A percentile compares a stretch with the other conserved stretches of the same genome.
These are phyloP conservation scores for Drosophila arawakana DNA, from an alignment of 1,140 invertebrate species.

Conservation along the genomic window DNA sequence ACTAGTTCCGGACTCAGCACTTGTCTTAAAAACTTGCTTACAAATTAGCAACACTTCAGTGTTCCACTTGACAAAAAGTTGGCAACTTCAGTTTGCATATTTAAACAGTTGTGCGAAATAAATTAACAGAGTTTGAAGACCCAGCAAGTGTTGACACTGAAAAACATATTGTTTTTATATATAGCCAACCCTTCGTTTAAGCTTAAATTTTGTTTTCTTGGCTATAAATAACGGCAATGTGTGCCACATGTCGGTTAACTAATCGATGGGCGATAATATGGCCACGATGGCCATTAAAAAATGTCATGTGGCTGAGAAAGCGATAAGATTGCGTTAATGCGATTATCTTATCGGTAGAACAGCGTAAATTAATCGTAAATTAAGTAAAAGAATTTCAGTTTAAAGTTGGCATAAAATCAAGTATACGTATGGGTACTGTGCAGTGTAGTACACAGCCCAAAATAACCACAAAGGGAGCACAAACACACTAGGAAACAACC, in stretches of 20 bases:
- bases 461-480: neutral
- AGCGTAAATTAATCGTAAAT: constrained; percentile 3
- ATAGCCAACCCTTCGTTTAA: no score
- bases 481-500: neutral
- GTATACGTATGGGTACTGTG: neutral
- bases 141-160: neutral
- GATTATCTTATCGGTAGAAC: constrained; percentile 32
- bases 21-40: constrained; percentile 6
- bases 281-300: constrained; percentile 37
- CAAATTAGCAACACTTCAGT: constrained; percentile 22
- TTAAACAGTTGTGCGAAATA: neutral
- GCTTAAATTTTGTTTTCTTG: no score
- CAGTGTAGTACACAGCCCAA: constrained; percentile 3
- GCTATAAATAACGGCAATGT: constrained; percentile 13
- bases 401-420: constrained; percentile 1
- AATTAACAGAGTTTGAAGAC: neutral
- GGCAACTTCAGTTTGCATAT: constrained; percentile 14
- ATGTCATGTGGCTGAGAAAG: constrained; percentile 24
- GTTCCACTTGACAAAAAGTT: constrained; percentile 7
- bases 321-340: constrained; percentile 5
- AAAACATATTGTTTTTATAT: no score
- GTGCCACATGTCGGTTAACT: neutral
- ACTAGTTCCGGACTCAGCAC: constrained; percentile 16
- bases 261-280: constrained; percentile 13
- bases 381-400: neutral